A percentile compares a stretch with the other conserved stretches of the same genome.
Conservation (phyloP, 2,113 vertebrate species). For the Corynorhinus townsendii region DNA sequence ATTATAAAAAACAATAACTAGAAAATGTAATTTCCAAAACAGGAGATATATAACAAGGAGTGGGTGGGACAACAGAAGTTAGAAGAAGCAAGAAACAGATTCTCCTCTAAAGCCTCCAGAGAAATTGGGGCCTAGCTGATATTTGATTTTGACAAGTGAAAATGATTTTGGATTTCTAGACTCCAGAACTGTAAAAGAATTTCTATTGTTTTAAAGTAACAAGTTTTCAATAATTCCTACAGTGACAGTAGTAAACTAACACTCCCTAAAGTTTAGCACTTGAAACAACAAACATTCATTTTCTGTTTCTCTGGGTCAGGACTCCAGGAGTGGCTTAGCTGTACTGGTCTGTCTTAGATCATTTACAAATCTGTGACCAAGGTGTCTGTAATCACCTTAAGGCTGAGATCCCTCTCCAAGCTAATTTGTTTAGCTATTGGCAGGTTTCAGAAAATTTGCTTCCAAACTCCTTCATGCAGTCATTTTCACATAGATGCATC, state of each 20-base stretch:
- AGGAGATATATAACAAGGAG: neutral
- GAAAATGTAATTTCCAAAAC: neutral
- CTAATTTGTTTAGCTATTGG: neutral
- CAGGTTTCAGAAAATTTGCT: neutral
- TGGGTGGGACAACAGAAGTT: neutral
- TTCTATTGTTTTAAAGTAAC: neutral
- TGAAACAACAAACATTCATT: neutral
- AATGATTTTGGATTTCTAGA: neutral
- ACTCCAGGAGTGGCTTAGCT: neutral
- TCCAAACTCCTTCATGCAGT: neutral
- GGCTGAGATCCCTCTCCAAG: neutral
- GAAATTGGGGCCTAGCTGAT: neutral
- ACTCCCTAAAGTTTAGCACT: neutral
- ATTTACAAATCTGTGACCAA: neutral
- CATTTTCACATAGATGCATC: neutral
- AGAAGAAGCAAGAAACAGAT: neutral
- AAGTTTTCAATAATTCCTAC: neutral
- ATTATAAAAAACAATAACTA: neutral
- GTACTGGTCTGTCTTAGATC: neutral
- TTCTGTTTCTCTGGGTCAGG: neutral
- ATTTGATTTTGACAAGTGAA: neutral
- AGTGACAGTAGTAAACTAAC: neutral
- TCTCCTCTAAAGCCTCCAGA: neutral
- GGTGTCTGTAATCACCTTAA: neutral
- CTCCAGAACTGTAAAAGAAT: neutral